These are phyloP conservation scores for Enteromius paludinosus DNA, from an alignment of 2,797 vertebrate genomes.

Conservation along the genomic window DNA sequence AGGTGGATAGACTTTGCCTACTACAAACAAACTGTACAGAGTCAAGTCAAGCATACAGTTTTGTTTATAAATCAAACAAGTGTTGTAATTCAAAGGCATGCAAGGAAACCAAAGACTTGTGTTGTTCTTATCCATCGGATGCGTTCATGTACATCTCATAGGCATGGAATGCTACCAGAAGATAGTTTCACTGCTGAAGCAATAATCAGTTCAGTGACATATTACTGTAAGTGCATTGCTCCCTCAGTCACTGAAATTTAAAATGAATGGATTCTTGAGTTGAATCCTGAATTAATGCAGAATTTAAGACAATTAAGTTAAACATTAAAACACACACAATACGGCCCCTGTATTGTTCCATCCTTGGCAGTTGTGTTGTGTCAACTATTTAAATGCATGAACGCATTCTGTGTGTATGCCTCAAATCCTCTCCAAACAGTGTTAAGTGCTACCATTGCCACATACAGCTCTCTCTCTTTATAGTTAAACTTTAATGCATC, in stretches of 20 bases:
- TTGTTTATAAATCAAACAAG: constrained; percentile 30
- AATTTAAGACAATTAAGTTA: not conserved
- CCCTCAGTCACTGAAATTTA: not conserved
- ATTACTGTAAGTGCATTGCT: not conserved
- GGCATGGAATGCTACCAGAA: constrained; percentile 33
- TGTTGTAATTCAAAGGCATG: constrained; percentile 66
- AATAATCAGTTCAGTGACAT: not conserved
- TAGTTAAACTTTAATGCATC: not conserved
- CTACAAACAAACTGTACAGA: not conserved
- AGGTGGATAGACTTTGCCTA: not conserved
- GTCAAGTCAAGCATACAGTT: not conserved
- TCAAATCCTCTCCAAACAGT: not conserved
- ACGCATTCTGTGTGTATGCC: not conserved
- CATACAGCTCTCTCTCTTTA: not conserved
- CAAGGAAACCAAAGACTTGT: constrained; percentile 66
- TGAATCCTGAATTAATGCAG: not conserved
- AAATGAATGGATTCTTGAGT: too few species aligned
- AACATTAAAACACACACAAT: not conserved
- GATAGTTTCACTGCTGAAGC: constrained; percentile 13
- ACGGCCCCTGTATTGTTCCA: not conserved
- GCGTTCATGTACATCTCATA: constrained; percentile 47
- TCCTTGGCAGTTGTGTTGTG: not conserved
- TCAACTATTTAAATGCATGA: not conserved
- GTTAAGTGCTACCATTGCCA: not conserved
- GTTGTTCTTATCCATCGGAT: constrained; percentile 65